phyloP scores from a whole-genome alignment of 2,113 vertebrate species.

The Myotis davidii region DNA sequence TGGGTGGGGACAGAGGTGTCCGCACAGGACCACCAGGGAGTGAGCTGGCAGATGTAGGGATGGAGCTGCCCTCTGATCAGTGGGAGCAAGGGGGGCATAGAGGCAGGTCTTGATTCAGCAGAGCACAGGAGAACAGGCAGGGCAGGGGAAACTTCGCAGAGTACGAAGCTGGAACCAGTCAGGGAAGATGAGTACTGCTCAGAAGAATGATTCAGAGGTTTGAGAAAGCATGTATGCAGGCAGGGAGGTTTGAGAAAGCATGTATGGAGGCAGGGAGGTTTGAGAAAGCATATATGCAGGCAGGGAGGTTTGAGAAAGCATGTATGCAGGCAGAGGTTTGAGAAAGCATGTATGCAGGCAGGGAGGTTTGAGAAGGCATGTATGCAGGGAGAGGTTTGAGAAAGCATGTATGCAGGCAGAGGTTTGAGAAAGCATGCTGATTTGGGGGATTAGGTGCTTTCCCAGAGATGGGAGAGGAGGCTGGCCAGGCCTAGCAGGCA shows the following conservation, averaged over 20 bases:
- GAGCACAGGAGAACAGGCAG: background rate
- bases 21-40: background rate
- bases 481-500: background rate
- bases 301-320: too few relatives aligned
- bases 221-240: too few relatives aligned
- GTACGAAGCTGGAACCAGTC: background rate
- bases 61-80: background rate
- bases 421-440: background rate
- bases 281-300: too few relatives aligned
- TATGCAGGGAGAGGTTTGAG: too few relatives aligned
- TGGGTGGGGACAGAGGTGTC: rapidly evolving
- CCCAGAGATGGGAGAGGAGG: background rate
- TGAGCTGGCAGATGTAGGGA: background rate
- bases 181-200: background rate
- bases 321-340: too few relatives aligned
- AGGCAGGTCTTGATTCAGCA: background rate
- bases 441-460: background rate
- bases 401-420: background rate
- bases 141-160: background rate
- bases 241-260: too few relatives aligned
- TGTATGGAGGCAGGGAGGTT: too few relatives aligned
- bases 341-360: too few relatives aligned
- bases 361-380: too few relatives aligned
- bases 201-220: background rate
- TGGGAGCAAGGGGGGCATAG: background rate